Evolutionary conservation across 2,888 invertebrate species (phyloP), one percentile per base, ranked within the genome.

Genomic region (Onthophagus sagittarius): DNA sequence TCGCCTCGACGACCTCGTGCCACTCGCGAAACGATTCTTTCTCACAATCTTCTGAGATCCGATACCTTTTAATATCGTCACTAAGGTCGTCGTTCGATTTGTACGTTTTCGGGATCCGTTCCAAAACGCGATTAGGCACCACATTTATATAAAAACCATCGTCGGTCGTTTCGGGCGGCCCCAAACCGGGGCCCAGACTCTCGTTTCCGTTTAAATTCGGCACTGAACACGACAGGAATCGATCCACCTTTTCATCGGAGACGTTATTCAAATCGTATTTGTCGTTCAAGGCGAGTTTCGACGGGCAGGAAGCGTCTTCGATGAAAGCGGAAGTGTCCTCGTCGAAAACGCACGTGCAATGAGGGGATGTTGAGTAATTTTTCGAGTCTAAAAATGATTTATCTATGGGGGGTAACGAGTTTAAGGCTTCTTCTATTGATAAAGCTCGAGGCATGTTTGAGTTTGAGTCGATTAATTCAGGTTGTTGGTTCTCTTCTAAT

Each of bases 1-100:
- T 88, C 82, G 90, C 87, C 79, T 92, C 91, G 78, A 93, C 90
- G 84, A 94, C 92, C 87, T 97, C 93, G 86, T 96, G 94, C 96
- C 97, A 98, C 87, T 96, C 94, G 79, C 93, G 90, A 89, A 97
- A 98, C 82, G 74, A 53, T 23, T 72, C 75, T 53, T 11, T 62
- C 62, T 73, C 72, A 53, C 73, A 63, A 72, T 71, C 72, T 53
- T 77, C 84, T 83, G 85, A 85, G 71, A 85, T 84, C 77, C 84
- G 84, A 77, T 85, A 86, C 76, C 83, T 84, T 76, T 84, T 83
- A 77, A 80, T 85, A 80, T 83, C 84, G 77, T 85, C 85, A 78
- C 83, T 79, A 7, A 7, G 11, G 5, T 53, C 39, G 9, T 9
- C 7, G 11, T 9, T 4, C 39, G 7, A 9, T 65, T 14, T 73